Percentiles rank a stretch among this genome's conserved stretches.
phyloP scores from a whole-genome alignment of 1,140 invertebrate genomes.

The Amyelois transitella region DNA sequence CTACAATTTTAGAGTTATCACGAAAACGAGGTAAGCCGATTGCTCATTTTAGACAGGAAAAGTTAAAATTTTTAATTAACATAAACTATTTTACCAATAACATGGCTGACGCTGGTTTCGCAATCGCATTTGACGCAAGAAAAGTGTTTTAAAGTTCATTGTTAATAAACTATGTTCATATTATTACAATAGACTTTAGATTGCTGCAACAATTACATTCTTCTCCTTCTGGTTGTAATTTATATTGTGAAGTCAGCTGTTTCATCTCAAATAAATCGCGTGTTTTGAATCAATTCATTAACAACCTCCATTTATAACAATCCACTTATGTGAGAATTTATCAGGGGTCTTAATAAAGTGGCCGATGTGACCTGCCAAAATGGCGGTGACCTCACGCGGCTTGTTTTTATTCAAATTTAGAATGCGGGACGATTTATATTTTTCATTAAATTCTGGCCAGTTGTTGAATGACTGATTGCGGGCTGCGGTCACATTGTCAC shows the following conservation, averaged over 20 bases:
- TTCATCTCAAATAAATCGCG: neutral
- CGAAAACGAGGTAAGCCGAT: neutral
- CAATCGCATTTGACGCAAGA: too few species aligned
- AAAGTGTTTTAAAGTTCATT: too few species aligned
- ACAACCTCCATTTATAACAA: neutral
- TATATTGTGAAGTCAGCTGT: too few species aligned
- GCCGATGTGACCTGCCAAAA: neutral
- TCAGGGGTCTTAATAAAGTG: neutral
- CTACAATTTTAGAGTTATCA: neutral
- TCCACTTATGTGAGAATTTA: neutral
- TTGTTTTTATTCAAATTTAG: neutral
- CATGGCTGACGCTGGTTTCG: too few species aligned
- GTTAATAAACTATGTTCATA: too few species aligned
- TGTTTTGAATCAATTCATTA: neutral
- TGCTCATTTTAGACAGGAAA: neutral
- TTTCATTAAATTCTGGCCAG: neutral
- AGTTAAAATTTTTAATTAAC: too few species aligned
- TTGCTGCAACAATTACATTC: too few species aligned
- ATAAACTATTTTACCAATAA: too few species aligned
- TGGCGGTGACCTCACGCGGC: neutral
- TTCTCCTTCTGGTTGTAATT: too few species aligned
- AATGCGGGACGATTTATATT: neutral
- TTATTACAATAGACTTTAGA: too few species aligned
- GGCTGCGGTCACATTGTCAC: neutral
- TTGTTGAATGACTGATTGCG: neutral